These are phyloP conservation scores for Pseudorectes ferrugineus DNA, from an alignment of 2,113 vertebrate species.

Conservation along the genomic window DNA sequence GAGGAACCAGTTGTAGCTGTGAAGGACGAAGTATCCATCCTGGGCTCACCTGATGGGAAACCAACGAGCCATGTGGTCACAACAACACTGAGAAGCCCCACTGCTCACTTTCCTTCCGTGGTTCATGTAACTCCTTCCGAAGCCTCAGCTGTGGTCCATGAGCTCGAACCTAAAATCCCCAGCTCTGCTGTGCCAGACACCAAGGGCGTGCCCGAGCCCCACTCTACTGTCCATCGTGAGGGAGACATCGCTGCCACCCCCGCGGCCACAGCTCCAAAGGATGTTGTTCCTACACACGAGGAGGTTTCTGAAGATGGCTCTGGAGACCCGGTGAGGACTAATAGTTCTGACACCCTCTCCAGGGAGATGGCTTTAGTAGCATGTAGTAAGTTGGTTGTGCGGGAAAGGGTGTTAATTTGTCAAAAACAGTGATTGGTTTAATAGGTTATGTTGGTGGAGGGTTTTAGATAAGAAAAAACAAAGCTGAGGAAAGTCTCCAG, in stretches of 20 bases:
- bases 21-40: not conserved
- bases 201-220: not conserved
- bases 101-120: not conserved
- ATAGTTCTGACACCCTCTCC: not conserved
- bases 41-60: not conserved
- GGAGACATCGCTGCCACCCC: not conserved
- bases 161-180: not conserved
- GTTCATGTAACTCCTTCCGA: conserved; percentile 15
- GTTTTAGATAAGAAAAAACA: not conserved
- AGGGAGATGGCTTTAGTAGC: not conserved
- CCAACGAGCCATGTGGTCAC: not conserved
- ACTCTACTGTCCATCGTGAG: not conserved
- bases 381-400: not conserved
- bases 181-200: not conserved
- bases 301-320: conserved; percentile 63
- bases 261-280: not conserved
- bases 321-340: conserved; percentile 64
- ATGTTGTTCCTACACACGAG: not conserved
- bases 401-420: not conserved
- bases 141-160: not conserved
- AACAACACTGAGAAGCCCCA: not conserved
- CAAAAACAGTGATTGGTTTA: not conserved
- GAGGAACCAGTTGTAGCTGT: not conserved
- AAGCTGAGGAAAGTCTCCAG: not conserved
- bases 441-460: not conserved